A percentile compares a stretch with the other conserved stretches of the same genome.
Conservation (phyloP, 2,113 vertebrate genomes). For the Corvus hawaiiensis region DNA sequence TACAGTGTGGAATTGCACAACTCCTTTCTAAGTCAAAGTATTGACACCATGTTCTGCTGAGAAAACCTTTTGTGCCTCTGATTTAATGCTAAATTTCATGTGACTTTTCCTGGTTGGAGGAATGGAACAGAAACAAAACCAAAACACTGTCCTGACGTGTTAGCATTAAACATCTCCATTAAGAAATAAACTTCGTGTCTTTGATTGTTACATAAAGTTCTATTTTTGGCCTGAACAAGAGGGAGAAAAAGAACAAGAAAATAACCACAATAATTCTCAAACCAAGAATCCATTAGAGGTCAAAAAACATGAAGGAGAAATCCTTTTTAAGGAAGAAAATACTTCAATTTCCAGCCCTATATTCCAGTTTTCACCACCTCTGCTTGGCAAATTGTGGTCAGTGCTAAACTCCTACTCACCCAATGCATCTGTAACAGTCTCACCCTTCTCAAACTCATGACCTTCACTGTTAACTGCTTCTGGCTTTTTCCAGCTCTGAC, state of each 20-base stretch:
- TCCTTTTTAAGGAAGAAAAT: neutral
- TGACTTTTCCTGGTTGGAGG: neutral
- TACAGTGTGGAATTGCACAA: neutral
- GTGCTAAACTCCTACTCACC: neutral
- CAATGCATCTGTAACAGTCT: neutral
- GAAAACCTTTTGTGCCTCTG: neutral
- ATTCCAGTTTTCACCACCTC: neutral
- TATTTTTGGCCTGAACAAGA: neutral
- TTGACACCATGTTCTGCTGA: neutral
- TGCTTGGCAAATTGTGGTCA: neutral
- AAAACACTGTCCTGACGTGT: neutral
- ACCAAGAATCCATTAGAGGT: neutral
- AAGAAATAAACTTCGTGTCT: neutral
- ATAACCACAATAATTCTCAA: neutral
- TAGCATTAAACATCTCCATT: neutral
- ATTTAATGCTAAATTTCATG: neutral
- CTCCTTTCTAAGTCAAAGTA: neutral
- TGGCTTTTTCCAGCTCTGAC: neutral
- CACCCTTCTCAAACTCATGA: neutral
- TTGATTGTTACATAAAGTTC: constrained; percentile 1
- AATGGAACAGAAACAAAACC: neutral
- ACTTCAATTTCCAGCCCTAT: neutral
- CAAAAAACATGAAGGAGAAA: neutral
- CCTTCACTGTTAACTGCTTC: neutral
- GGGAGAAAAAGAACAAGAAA: neutral